phyloP scores from a whole-genome alignment of 2,888 invertebrate species.

The Pterobdella sp. region DNA sequence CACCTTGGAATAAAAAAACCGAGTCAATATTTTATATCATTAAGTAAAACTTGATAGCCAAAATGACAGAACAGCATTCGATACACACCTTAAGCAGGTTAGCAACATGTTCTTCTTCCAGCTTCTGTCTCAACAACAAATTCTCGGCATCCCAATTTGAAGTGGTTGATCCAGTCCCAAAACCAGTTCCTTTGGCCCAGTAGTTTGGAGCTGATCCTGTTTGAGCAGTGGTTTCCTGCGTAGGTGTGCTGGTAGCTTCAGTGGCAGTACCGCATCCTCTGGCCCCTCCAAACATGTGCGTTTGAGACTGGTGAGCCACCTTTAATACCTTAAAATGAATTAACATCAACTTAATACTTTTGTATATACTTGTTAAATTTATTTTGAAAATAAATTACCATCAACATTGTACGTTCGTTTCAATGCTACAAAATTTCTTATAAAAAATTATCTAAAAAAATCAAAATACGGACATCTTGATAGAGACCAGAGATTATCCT shows the following conservation, averaged over 20 bases:
- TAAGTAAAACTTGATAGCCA: too few species aligned
- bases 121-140: slow-evolving; percentile 75
- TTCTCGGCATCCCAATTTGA: slow-evolving; percentile 95
- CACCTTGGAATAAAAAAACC: slow-evolving; percentile 55
- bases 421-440: not conserved
- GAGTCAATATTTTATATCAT: not conserved
- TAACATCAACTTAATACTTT: too few species aligned
- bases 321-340: slow-evolving; percentile 13
- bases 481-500: slow-evolving; percentile 48
- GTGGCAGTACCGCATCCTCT: not conserved
- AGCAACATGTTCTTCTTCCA: slow-evolving; percentile 88
- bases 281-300: slow-evolving; percentile 12
- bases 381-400: too few species aligned
- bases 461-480: slow-evolving; percentile 46
- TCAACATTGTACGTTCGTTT: too few species aligned
- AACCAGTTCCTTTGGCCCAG: slow-evolving; percentile 94
- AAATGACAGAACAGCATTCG: too few species aligned
- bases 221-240: slow-evolving; percentile 26
- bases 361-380: too few species aligned
- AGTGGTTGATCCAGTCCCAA: slow-evolving; percentile 87
- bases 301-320: slow-evolving; percentile 23
- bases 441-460: not conserved
- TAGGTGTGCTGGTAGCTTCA: not conserved
- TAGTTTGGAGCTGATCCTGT: slow-evolving; percentile 53
- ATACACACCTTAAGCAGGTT: slow-evolving; percentile 58